Evolutionary conservation across 2,797 vertebrate genomes (phyloP), one percentile per base, ranked within the genome.

Genomic region (Chiloscyllium punctatum): DNA sequence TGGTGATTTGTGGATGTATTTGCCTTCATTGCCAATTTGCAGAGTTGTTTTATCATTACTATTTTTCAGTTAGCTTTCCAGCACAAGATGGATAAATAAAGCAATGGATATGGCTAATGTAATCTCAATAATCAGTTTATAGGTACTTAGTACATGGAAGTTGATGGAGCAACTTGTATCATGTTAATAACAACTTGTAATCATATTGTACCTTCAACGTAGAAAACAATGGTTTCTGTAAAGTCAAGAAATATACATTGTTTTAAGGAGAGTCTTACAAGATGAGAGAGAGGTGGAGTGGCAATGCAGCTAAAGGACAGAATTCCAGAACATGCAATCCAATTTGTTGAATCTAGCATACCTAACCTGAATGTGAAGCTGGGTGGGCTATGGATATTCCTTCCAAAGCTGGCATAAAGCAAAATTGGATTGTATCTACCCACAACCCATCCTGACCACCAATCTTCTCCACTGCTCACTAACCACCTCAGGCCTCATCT

Each of bases 121-220:
- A 66, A n/a, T 90, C 30, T n/a, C 57, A 90, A 62, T 90, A 90
- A 62, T n/a, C 30, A 62, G 30, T 90, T 90, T 90, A 90, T 62
- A 90, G 30, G 18, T 21, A 3, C 15, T 66, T 66, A 62, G 15
- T 15, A 18, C 3, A 16, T 7, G 33, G 53, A 90, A 33, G 27
- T 66, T 90, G 27, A 18, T 18, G 87, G 53, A 88, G 33, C 51
- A 53, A 88, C 21, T 84, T 88, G 53, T 16, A 90, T 16, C 53
- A 62, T 33, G 7, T 57, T 2, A 90, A n/a, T 27, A 57, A 90
- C 1, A 90, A 66, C 30, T 18, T 90, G 15, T 4, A 33, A 18
- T n/a, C 33, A 30, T 62, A 33, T 33, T 62, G 53, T 57, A 90
- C 53, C 4, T 90, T n/a, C 51, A 90, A n/a, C 53, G n/a, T 62